Evolutionary conservation across 2,113 vertebrate species (phyloP), one percentile per base, ranked within the genome.

Genomic region (Illadopsis cleaveri): DNA sequence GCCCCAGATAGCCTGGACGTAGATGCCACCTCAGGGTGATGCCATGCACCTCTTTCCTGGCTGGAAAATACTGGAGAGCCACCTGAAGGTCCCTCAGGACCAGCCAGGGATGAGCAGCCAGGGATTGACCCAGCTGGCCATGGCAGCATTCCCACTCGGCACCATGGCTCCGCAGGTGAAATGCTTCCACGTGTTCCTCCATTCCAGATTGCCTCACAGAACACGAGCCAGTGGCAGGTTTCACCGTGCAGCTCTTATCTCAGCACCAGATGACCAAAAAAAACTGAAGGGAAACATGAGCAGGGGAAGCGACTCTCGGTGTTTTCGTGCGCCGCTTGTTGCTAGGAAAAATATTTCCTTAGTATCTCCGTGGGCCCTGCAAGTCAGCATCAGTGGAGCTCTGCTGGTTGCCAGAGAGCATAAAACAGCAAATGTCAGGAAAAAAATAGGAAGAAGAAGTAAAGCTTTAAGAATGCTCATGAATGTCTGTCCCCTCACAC

Each of bases 301-400:
- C 61, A 76, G 81, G 73, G 75, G 86, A 94, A 97, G 89, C 11
- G 0, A 72, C 92, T 92, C 92, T 93, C 37, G 15, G 1, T 93
- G 92, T 92, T 96, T 96, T 96, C 6, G 1, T 83, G 82, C 10
- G 72, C 90, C 0, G 11, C 69, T 92, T 89, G 96, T 96, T 97
- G 94, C 96, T 96, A 97, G 89, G 96, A 97, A 97, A 96, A 97
- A 97, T 95, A 97, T 96, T 97, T 97, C 96, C 92, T 85, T 85
- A 66, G 95, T 84, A 96, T 96, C 91, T 94, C 91, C 44, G 7
- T 66, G 92, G 82, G 90, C 94, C 87, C 83, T 87, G 91, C 94
- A 94, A 94, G 91, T 85, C 96, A 95, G 91, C 92, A 95, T 96
- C 50, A 0, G 80, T 65, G 86, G 58, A 96, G 84, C 57, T 92